These are phyloP conservation scores for Drosophila vallismaia DNA, from an alignment of 2,888 invertebrate genomes.

Conservation along the genomic window DNA sequence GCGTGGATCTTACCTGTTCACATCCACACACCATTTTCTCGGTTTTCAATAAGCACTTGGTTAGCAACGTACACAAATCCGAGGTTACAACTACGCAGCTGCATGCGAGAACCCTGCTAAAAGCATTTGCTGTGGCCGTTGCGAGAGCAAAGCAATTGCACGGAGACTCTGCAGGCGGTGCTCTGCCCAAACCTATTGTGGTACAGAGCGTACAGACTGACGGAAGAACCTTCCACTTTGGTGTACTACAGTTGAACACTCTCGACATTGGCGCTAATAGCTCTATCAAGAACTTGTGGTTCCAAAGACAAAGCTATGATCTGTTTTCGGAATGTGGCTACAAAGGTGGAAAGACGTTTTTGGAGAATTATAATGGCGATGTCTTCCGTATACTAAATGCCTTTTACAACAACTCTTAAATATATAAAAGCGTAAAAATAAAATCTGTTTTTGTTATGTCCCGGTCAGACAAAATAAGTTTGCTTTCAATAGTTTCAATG, in stretches of 20 bases:
- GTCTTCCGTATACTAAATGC: constrained; percentile 91
- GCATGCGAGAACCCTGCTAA: constrained; percentile 88
- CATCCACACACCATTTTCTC: constrained; percentile 91
- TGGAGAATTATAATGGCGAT: constrained; percentile 91
- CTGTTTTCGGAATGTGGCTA: constrained; percentile 88
- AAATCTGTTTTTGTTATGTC: constrained; percentile 14
- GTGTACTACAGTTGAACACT: constrained; percentile 93
- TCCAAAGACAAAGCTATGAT: constrained; percentile 87
- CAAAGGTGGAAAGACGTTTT: constrained; percentile 86
- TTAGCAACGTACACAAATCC: constrained; percentile 88
- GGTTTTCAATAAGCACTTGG: constrained; percentile 87
- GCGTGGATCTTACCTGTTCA: constrained; percentile 49
- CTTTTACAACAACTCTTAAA: constrained; percentile 88
- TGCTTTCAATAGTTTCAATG: constrained; percentile 1
- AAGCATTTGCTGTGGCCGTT: constrained; percentile 90
- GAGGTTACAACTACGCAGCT: constrained; percentile 88
- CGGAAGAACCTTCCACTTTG: constrained; percentile 91
- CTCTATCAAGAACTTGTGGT: constrained; percentile 89
- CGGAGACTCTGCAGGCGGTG: constrained; percentile 83
- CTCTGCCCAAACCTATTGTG: constrained; percentile 90
- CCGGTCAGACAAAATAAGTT: neutral
- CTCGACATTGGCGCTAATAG: constrained; percentile 86
- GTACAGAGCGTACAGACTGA: constrained; percentile 93
- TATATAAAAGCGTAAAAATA: constrained; percentile 1
- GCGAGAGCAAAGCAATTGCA: constrained; percentile 90